Percentiles rank a stretch among this genome's conserved stretches.
These are phyloP conservation scores for Saturnia pavonia DNA, from an alignment of 2,888 invertebrate species.

Conservation along the genomic window DNA sequence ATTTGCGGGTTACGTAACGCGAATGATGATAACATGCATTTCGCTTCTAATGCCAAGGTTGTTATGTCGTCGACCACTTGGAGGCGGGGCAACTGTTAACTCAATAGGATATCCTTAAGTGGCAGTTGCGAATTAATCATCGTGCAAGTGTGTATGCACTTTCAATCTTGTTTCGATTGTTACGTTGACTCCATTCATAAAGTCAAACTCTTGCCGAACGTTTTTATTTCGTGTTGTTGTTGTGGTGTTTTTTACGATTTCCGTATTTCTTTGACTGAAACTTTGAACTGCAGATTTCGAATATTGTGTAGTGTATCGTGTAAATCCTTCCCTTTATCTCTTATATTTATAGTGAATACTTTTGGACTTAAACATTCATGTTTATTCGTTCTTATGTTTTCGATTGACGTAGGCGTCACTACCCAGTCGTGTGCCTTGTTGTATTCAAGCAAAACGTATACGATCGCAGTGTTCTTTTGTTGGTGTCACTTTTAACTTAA, in stretches of 20 bases:
- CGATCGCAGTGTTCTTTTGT: constrained; percentile 53
- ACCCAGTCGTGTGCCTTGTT: constrained; percentile 60
- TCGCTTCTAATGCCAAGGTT: constrained; percentile 61
- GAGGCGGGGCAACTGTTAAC: constrained; percentile 63
- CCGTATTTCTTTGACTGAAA: constrained; percentile 48
- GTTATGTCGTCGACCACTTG: constrained; percentile 54
- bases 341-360: constrained; percentile 72
- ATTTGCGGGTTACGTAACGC: constrained; percentile 59
- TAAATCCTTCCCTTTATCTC: constrained; percentile 70
- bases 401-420: constrained; percentile 72
- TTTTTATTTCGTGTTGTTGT: constrained; percentile 17
- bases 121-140: constrained; percentile 69
- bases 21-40: constrained; percentile 56
- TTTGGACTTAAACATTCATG: constrained; percentile 65
- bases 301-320: constrained; percentile 60
- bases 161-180: constrained; percentile 65
- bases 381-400: constrained; percentile 65
- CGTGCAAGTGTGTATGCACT: constrained; percentile 68
- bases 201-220: constrained; percentile 33
- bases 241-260: constrained; percentile 27
- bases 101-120: constrained; percentile 64
- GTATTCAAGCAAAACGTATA: constrained; percentile 56
- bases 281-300: constrained; percentile 47
- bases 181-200: constrained; percentile 61
- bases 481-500: constrained; percentile 50